Evolutionary conservation across 2,797 vertebrate species (phyloP).

Genomic region (Hapalemur alaotrensis): DNA sequence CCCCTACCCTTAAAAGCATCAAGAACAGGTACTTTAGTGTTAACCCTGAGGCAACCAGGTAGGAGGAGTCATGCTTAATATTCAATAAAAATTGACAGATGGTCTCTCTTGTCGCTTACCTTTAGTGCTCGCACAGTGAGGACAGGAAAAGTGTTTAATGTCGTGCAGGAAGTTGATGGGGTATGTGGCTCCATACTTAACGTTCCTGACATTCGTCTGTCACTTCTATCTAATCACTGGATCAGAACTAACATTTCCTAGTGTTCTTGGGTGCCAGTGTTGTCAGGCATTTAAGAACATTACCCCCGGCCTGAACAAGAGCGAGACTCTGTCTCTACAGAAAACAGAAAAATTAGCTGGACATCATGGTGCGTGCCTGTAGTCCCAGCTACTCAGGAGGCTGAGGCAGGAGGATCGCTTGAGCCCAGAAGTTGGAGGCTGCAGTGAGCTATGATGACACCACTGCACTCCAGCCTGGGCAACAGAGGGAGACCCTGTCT

Average conservation of each 20-base stretch:
- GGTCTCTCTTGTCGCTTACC: background rate
- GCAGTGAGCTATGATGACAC: too few species aligned
- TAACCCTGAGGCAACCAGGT: background rate
- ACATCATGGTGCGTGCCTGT: background rate
- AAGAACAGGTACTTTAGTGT: background rate
- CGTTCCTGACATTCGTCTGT: background rate
- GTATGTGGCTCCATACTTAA: slow-evolving; percentile 34
- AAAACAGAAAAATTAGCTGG: background rate
- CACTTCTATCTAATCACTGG: background rate
- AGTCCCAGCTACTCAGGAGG: background rate
- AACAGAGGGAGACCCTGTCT: background rate
- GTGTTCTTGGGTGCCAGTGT: background rate
- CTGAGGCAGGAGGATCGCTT: background rate
- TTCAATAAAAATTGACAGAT: background rate
- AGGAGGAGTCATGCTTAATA: background rate
- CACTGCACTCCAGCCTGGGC: background rate
- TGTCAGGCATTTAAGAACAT: background rate
- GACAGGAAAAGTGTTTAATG: slow-evolving; percentile 45
- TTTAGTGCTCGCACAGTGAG: background rate
- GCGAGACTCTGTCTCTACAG: background rate
- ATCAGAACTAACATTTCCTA: background rate
- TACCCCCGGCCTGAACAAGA: too few species aligned
- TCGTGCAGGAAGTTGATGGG: accelerated
- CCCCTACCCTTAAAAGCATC: background rate
- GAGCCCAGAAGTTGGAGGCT: background rate